Conservation (phyloP, 1,140 invertebrate species). For the Lasaia peninsularis region DNA sequence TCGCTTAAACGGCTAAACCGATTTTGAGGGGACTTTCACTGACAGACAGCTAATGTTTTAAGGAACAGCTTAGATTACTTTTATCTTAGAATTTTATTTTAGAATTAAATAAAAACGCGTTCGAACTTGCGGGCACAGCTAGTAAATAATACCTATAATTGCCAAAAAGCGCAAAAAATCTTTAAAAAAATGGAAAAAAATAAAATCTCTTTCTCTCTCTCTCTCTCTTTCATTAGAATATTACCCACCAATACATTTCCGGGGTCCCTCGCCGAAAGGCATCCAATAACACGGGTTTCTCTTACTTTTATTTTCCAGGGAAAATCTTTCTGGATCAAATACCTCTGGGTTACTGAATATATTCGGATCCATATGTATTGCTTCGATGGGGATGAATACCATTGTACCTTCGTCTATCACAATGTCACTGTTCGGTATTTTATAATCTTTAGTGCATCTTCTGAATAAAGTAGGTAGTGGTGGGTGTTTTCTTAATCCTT, state of each 20-base stretch:
- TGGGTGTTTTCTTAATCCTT: background rate
- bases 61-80: too few species aligned
- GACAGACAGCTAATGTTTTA: too few species aligned
- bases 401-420: conserved; percentile 78
- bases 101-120: too few species aligned
- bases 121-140: too few species aligned
- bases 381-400: conserved; percentile 79
- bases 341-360: conserved; percentile 80
- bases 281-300: conserved; percentile 72
- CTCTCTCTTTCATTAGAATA: background rate
- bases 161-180: too few species aligned
- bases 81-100: too few species aligned
- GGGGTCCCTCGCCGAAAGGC: conserved; percentile 71
- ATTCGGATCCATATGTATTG: conserved; percentile 81
- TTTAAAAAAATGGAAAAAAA: too few species aligned
- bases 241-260: conserved; percentile 70
- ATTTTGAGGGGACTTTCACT: too few species aligned
- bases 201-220: too few species aligned
- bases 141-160: too few species aligned
- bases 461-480: conserved; percentile 64
- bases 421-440: conserved; percentile 77
- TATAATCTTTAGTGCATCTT: conserved; percentile 75
- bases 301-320: conserved; percentile 68
- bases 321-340: conserved; percentile 79
- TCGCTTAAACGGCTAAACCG: too few species aligned